Evolutionary conservation across 1,140 invertebrate species (phyloP).

Genomic region (Bombus superbus): DNA sequence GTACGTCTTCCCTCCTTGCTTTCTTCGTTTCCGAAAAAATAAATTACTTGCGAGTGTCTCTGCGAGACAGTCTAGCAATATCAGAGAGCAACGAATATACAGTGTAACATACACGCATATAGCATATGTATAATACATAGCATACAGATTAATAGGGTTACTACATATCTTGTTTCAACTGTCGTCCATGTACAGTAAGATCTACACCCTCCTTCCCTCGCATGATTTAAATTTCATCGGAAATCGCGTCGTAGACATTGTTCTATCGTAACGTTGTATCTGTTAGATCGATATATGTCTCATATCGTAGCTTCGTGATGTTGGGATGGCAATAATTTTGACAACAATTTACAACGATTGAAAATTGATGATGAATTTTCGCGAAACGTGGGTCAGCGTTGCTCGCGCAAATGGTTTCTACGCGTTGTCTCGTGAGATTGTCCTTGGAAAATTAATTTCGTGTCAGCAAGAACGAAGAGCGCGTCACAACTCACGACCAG

Average conservation of each 20-base stretch:
- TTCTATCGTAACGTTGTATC: constrained; percentile 47
- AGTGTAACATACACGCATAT: too few species aligned
- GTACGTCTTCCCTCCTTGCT: too few species aligned
- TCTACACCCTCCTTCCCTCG: too few species aligned
- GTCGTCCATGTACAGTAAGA: too few species aligned
- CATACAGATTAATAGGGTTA: too few species aligned
- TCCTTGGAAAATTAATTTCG: constrained; percentile 37
- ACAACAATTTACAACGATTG: background rate
- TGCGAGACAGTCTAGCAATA: too few species aligned
- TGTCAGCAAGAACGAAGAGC: constrained; percentile 1
- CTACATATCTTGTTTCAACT: too few species aligned
- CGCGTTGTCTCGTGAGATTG: background rate
- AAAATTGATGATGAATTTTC: background rate
- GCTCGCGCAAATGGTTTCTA: constrained; percentile 2
- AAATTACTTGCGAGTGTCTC: too few species aligned
- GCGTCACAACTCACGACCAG: background rate
- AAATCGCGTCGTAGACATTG: constrained; percentile 18
- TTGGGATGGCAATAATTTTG: background rate
- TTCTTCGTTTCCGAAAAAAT: too few species aligned
- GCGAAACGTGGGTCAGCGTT: background rate
- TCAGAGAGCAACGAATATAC: too few species aligned
- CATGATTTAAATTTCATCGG: constrained; percentile 31
- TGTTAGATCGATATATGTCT: constrained; percentile 37
- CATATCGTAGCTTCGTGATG: background rate
- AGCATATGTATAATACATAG: too few species aligned